A percentile compares a stretch with the other conserved stretches of the same genome.
Conservation (phyloP, 2,888 invertebrate species). For the Galerucella nymphaeae region DNA sequence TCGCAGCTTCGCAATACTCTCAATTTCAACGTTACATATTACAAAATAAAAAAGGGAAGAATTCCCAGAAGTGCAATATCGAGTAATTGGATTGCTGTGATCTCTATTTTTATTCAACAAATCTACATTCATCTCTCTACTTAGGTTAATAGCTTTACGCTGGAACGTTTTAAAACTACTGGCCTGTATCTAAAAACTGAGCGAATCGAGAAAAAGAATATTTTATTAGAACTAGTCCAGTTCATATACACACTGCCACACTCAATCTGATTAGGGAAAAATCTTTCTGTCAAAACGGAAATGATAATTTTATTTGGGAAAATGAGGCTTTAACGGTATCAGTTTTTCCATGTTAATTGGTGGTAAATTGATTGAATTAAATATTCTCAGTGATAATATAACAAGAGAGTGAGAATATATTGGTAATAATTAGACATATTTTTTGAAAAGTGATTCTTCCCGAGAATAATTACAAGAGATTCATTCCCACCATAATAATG, state of each 20-base stretch:
- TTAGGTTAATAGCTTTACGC: slow-evolving; percentile 37
- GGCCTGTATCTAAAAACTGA: slow-evolving; percentile 23
- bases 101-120: slow-evolving; percentile 38
- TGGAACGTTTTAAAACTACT: slow-evolving; percentile 28
- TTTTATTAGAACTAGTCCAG: slow-evolving; percentile 19
- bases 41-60: background rate
- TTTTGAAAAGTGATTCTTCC: no score
- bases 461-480: no score
- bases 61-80: slow-evolving; percentile 32
- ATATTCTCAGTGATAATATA: no score
- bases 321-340: no score
- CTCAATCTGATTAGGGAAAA: no score
- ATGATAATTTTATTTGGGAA: no score
- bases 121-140: slow-evolving; percentile 32
- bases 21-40: background rate
- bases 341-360: no score
- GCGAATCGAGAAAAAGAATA: slow-evolving; percentile 19
- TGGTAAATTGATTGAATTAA: no score
- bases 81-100: slow-evolving; percentile 37
- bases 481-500: no score
- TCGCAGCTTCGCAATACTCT: background rate
- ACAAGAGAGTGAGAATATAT: no score
- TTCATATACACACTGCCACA: background rate
- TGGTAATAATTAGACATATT: no score
- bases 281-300: no score